Base-by-base conservation (phyloP, 2,113 vertebrate genomes). In the Conger conger region DNA sequence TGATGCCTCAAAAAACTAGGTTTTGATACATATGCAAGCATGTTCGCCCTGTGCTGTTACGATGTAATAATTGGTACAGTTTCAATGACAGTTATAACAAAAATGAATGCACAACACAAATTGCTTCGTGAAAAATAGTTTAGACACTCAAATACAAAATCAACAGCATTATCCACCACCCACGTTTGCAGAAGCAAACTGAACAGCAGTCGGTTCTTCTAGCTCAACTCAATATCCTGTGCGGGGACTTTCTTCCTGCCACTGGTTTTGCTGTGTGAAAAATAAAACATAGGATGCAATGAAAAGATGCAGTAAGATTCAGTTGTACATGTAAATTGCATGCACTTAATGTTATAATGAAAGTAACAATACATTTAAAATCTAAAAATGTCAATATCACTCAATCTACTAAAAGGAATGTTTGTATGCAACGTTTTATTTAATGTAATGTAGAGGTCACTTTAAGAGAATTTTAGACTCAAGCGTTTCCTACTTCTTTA, bases 401-500 rank as follows among this genome's bases (percentile, higher is more conserved):
- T 36, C 54, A 53, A 16, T 53, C 6, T 15, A 17, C 53, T 17
- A 57, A 57, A 57, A 17, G 53, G 18, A 57, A 17, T 57, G 2
- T 57, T 15, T 53, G 15, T 7, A 53, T n/a, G n/a, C n/a, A n/a
- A 42, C 9, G 40, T 42, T 42, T 42, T 42, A 42, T 42, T 9
- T 42, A 4, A 42, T 42, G 40, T 50, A 50, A 50, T 50, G 9
- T 50, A 73, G 68, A 73, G 27, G 3, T 73, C n/a, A 73, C n/a
- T 33, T 33, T 9, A 33, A 73, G 6, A 73, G 27, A n/a, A 33
- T n/a, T 73, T 30, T 30, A n/a, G 27, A 27, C n/a, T 73, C 5
- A 15, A 33, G 68, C 8, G 27, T 84, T 50, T 53, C 53, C 89
- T 60, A 91, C 91, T 87, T 90, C 45, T 86, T 83, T 20, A 80